A percentile compares a stretch with the other conserved stretches of the same genome.
Conservation (phyloP, 1,140 invertebrate species). For the Anastrepha obliqua region DNA sequence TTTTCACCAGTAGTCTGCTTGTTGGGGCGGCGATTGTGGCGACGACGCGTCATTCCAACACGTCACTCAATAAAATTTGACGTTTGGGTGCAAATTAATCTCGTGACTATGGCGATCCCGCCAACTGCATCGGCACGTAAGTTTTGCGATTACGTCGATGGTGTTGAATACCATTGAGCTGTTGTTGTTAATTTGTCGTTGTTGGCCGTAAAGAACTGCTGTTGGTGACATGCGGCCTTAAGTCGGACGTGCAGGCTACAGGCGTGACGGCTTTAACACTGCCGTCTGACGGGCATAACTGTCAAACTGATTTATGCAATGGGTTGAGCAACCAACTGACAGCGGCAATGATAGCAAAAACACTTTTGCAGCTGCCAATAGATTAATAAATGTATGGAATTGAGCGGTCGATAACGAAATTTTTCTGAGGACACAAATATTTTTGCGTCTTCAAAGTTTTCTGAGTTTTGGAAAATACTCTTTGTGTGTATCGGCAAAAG, state of each 20-base stretch:
- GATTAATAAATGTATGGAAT: neutral
- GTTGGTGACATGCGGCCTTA: neutral
- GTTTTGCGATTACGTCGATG: neutral
- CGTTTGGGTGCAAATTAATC: constrained; percentile 57
- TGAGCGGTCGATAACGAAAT: neutral
- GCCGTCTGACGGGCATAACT: constrained; percentile 27
- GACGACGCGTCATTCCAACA: constrained; percentile 15
- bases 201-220: neutral
- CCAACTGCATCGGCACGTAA: neutral
- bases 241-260: constrained; percentile 10
- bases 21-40: constrained; percentile 7
- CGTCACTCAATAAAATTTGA: constrained; percentile 56
- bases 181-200: neutral
- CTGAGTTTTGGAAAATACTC: too few species aligned
- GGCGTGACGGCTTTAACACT: neutral
- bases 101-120: constrained; percentile 7
- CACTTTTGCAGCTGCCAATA: neutral
- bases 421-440: neutral
- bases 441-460: too few species aligned
- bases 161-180: neutral
- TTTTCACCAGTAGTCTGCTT: neutral
- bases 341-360: constrained; percentile 17
- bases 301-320: constrained; percentile 57
- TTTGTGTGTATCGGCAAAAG: too few species aligned
- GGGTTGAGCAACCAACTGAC: constrained; percentile 41